A percentile compares a stretch with the other conserved stretches of the same genome.
phyloP scores from a whole-genome alignment of 2,888 invertebrate genomes.

The Hirtodrosophila duncani region DNA sequence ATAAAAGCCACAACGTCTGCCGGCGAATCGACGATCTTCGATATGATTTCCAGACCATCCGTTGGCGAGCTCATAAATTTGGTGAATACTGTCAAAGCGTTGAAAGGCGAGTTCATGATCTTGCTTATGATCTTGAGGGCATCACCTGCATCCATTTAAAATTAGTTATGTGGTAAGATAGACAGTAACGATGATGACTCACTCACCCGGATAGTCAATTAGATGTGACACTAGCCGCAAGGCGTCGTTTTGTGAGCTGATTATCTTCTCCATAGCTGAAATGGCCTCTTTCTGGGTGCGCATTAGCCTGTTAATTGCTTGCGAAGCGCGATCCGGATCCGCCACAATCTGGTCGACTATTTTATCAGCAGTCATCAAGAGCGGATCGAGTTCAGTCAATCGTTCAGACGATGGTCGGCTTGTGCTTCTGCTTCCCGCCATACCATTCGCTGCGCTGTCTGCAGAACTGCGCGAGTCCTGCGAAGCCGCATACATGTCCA shows the following conservation, averaged over 20 bases:
- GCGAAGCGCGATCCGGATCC: conserved; percentile 76
- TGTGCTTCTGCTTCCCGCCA: conserved; percentile 14
- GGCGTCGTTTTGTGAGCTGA: conserved; percentile 77
- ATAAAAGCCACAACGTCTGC: conserved; percentile 78
- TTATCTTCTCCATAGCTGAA: conserved; percentile 74
- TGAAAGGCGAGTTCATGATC: conserved; percentile 78
- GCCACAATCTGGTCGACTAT: conserved; percentile 77
- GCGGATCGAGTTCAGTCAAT: conserved; percentile 50
- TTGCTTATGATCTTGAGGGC: conserved; percentile 78
- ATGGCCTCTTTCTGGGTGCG: conserved; percentile 76
- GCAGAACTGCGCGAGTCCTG: conserved; percentile 75
- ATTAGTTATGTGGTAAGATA: conserved; percentile 1
- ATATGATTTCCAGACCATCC: conserved; percentile 78
- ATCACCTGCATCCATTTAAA: conserved; percentile 64
- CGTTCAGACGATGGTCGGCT: conserved; percentile 25
- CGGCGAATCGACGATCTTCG: conserved; percentile 78
- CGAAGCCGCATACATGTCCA: conserved; percentile 49
- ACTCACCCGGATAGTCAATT: conserved; percentile 75
- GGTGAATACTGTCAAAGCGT: conserved; percentile 78
- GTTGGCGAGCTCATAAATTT: conserved; percentile 79
- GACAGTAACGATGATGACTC: neutral
- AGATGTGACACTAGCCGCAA: conserved; percentile 77
- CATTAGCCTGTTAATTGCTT: conserved; percentile 77
- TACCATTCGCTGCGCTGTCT: conserved; percentile 59
- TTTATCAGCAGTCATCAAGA: conserved; percentile 74